Conservation (phyloP, 2,888 invertebrate species). For the Hydropsyche betteni region DNA sequence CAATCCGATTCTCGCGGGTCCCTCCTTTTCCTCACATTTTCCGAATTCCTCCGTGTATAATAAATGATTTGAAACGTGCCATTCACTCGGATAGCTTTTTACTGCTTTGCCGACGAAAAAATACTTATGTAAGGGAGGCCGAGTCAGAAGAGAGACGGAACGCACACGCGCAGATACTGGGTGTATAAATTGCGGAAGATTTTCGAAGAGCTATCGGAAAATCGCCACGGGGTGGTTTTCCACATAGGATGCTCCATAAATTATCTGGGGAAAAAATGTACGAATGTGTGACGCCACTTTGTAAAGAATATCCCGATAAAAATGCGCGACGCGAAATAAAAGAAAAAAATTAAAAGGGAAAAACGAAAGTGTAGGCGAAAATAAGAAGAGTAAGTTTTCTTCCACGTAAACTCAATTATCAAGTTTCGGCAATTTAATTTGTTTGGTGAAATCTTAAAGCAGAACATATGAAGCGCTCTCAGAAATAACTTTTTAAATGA, state of each 20-base stretch:
- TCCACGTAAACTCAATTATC: slow-evolving; percentile 23
- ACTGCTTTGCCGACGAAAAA: slow-evolving; percentile 27
- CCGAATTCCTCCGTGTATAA: slow-evolving; percentile 38
- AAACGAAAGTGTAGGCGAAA: not conserved
- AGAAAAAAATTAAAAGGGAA: not conserved
- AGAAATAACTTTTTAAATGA: slow-evolving; percentile 27
- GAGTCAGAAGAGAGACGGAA: not conserved
- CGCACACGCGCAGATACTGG: too few relatives aligned
- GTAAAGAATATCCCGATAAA: not conserved
- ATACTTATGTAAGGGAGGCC: not conserved
- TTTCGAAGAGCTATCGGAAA: slow-evolving; percentile 18
- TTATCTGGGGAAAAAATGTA: slow-evolving; percentile 14
- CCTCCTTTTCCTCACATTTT: slow-evolving; percentile 31
- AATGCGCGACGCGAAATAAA: not conserved
- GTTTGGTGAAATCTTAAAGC: slow-evolving; percentile 6
- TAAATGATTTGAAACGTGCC: slow-evolving; percentile 40
- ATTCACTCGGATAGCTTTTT: slow-evolving; percentile 38
- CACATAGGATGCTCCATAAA: slow-evolving; percentile 14
- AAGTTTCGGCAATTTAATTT: slow-evolving; percentile 28
- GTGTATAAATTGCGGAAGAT: slow-evolving; percentile 1
- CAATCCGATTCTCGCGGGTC: slow-evolving; percentile 9
- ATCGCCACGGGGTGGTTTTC: slow-evolving; percentile 10
- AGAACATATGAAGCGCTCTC: slow-evolving; percentile 20
- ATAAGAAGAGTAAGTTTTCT: not conserved
- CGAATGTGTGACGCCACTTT: not conserved